A percentile compares a stretch with the other conserved stretches of the same genome.
Conservation (phyloP, 2,113 vertebrate genomes). For the Rhinolophus ferrumequinum region DNA sequence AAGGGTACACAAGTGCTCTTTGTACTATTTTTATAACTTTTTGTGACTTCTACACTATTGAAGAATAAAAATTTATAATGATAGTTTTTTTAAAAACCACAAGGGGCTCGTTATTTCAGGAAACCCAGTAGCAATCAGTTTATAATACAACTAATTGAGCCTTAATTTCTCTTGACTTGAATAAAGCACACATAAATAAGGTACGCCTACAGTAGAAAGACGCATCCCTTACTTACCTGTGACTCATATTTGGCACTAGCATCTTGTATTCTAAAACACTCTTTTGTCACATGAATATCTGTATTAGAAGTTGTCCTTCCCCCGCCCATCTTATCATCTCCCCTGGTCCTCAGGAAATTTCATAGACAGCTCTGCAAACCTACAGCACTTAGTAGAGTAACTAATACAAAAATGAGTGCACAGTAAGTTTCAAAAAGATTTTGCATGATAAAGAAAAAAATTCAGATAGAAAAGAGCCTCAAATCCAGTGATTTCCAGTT, state of each 20-base stretch:
- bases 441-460: conserved; percentile 15
- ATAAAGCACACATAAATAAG: background rate
- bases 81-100: conserved; percentile 27
- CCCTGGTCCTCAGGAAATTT: background rate
- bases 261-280: fast-evolving
- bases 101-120: conserved; percentile 65
- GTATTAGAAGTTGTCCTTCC: no score
- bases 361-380: background rate
- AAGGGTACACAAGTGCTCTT: background rate
- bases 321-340: fast-evolving
- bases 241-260: background rate
- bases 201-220: background rate
- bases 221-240: background rate
- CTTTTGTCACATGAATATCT: background rate
- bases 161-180: conserved; percentile 35
- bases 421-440: background rate
- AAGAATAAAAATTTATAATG: conserved; percentile 53
- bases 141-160: conserved; percentile 35
- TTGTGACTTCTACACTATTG: background rate
- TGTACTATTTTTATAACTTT: conserved; percentile 18
- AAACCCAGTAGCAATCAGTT: conserved; percentile 42
- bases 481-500: background rate
- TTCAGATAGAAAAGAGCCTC: background rate
- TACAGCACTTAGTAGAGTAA: background rate
- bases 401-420: background rate